Conservation (phyloP, 1,140 invertebrate genomes). For the Drosophila nebulosa region DNA sequence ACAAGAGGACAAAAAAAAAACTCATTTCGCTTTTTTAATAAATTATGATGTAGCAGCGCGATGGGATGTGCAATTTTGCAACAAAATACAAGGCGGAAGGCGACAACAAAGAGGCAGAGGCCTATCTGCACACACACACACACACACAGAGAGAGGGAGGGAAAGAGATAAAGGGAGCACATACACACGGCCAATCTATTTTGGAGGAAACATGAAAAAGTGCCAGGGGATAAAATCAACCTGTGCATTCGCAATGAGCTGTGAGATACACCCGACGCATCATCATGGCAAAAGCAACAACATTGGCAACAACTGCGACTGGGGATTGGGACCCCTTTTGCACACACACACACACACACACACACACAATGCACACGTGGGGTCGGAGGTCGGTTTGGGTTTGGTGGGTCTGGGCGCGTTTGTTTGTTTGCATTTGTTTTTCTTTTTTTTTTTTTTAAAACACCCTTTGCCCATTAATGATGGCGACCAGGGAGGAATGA, state of each 20-base stretch:
- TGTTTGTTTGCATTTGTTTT: constrained; percentile 29
- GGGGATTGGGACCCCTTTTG: constrained; percentile 54
- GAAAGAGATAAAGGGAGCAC: constrained; percentile 4
- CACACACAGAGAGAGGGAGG: background rate
- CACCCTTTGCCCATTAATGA: constrained; percentile 63
- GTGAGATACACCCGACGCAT: constrained; percentile 49
- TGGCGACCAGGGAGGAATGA: constrained; percentile 11
- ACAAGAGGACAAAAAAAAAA: constrained; percentile 40
- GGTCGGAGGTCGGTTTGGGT: background rate
- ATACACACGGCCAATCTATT: constrained; percentile 24
- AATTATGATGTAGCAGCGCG: constrained; percentile 72
- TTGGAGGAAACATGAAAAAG: constrained; percentile 56
- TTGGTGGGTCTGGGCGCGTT: background rate
- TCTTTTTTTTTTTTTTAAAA: constrained; percentile 42
- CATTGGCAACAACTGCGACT: constrained; percentile 23
- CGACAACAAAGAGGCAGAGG: constrained; percentile 19
- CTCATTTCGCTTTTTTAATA: constrained; percentile 71
- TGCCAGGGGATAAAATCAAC: constrained; percentile 75
- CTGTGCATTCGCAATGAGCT: constrained; percentile 79
- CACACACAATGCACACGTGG: constrained; percentile 30
- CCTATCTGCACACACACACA: constrained; percentile 44
- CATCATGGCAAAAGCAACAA: constrained; percentile 22
- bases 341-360: constrained; percentile 26
- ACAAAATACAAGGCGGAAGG: constrained; percentile 28
- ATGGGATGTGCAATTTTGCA: constrained; percentile 63